Base-by-base conservation (phyloP, 53 echinoderm and acorn worm genomes). In the Mesocentrotus franciscanus region DNA sequence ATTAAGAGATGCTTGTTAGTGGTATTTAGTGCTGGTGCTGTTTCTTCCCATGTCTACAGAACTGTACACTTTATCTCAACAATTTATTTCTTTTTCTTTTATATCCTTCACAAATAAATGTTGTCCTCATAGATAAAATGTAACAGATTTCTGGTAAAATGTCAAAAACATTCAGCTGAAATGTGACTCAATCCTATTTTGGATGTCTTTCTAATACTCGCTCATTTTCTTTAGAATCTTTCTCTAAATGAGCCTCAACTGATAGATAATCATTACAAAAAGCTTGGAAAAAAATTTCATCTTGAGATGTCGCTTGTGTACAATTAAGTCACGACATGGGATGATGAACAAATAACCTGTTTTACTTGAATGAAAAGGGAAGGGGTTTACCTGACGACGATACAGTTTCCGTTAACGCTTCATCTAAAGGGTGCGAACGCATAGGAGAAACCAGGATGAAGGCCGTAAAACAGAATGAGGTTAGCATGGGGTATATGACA, bases 401-500 rank as follows among this genome's bases (percentile, higher is more conserved):
- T 35, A 55, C 20, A 16, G 64, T 70, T 92, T 74, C 92, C 72
- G 68, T 35, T 22, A 92, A 92, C 15, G 20, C 71, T 26, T 92
- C 55, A 5, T 74, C 92, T 92, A 72, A 26, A 56, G 29, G 24
- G 27, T 71, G 74, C 56, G 56, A 72, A 72, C 68, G 74, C 33
- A 74, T 56, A 57, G 92, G 74, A 74, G 74, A 72, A 92, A 92
- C 49, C 92, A 92, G 18, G 71, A 92, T 92, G 92, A 56, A 75
- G 39, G 74, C 0, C 14, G 92, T 9, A 66, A 91, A 91, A 90
- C 36, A 91, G 22, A 91, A 91, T 66, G 66, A 35, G 91, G 66
- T 91, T 91, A 91, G 91, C 34, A 91, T 1, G 8, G 66, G 91
- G 61, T 91, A 4, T 34, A 91, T 66, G 91, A 91, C 9, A 22